These are phyloP conservation scores for Promerops cafer DNA, from an alignment of 2,113 vertebrate species.

Conservation along the genomic window DNA sequence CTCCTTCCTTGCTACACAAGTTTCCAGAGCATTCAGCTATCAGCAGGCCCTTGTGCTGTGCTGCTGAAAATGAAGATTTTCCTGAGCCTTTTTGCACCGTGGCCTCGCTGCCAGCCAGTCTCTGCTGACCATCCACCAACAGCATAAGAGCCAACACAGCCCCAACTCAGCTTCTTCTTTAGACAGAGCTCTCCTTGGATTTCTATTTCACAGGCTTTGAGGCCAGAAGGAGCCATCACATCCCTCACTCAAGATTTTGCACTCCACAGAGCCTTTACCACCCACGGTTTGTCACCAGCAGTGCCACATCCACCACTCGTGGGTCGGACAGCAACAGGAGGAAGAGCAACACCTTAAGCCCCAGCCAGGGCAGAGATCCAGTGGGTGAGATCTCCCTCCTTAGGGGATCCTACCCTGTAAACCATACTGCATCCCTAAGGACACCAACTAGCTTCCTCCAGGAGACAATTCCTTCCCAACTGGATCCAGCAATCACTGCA, in stretches of 20 bases:
- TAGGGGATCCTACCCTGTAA: background rate
- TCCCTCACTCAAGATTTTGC: background rate
- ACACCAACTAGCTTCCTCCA: background rate
- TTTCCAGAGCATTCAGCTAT: background rate
- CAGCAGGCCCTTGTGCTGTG: background rate
- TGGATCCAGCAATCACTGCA: background rate
- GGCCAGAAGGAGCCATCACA: accelerated
- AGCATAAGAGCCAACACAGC: background rate
- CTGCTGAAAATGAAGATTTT: background rate
- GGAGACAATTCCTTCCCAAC: background rate
- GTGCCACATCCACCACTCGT: accelerated
- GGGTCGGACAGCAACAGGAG: background rate
- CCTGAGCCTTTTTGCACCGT: background rate
- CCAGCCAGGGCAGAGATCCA: background rate
- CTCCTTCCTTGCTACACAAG: background rate
- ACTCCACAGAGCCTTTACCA: background rate
- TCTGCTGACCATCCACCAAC: background rate
- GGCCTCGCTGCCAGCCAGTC: accelerated
- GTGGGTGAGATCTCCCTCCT: background rate
- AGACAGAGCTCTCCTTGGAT: background rate
- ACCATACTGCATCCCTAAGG: background rate
- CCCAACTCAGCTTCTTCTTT: background rate
- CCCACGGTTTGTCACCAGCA: background rate
- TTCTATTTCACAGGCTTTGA: background rate
- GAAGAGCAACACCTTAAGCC: background rate